Base-by-base conservation (phyloP, 1,140 invertebrate species). In the Cyphomyrmex costatus region DNA sequence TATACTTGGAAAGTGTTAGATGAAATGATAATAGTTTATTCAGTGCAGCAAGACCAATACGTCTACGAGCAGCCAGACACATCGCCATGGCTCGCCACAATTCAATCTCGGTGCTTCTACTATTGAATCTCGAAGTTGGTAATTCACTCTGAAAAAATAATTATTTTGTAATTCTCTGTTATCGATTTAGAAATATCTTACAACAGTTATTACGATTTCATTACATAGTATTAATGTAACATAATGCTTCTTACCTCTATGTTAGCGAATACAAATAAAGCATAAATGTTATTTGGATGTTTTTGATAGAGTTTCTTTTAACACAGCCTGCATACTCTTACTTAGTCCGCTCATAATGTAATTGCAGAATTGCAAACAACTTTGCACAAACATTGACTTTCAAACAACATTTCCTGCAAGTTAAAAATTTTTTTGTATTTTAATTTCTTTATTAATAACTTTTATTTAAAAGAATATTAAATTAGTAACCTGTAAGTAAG, bases 261-360 rank as follows among this genome's bases (percentile, higher is more conserved):
- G 33, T 87, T 83, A 42, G 94, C 91, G 74, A 92, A 91, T 21
- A 93, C 87, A 21, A 95, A 94, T 14, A 97, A 92, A 3, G 97
- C 88, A 73, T 94, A 95, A 66, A 96, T 91, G 92, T 97, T 97
- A 80, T 96, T 95, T 2, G 96, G 96, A 91, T 95, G 97, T 42
- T 95, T 79, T 89, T 83, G 42, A 68, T 36, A 94, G 19, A 46
- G 71, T 86, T 33, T 83, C 65, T 76, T 87, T 90, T 33, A 94
- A 86, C 61, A 79, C 51, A 19, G 63, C 10, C 7, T 85, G 73
- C 36, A 79, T 46, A 16, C 89, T 71, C n/a, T n/a, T n/a, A n/a
- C 42, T 60, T 21, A 73, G 70, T 87, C 89, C 90, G 46, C 90
- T 94, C 66, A 87, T 87, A 70, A 85, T 94, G 89, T 82, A 95